These are phyloP conservation scores for Sphenodon punctatus DNA, from an alignment of 2,797 vertebrate species.

Conservation along the genomic window DNA sequence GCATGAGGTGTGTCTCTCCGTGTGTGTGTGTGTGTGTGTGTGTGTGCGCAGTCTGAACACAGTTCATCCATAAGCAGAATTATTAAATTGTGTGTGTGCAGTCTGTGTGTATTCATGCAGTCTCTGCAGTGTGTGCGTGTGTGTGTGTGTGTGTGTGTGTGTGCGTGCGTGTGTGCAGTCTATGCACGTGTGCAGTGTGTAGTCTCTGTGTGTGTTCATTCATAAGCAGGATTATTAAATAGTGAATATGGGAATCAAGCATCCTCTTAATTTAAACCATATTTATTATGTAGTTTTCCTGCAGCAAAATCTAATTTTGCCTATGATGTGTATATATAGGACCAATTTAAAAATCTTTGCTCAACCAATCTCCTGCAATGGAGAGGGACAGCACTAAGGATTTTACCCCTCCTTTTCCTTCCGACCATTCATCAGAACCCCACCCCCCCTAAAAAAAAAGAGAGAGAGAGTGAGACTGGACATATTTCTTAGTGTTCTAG, in stretches of 20 bases:
- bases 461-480: too few species aligned
- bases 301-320: not conserved
- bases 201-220: too few species aligned
- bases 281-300: not conserved
- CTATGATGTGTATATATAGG: not conserved
- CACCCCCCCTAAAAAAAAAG: constrained; percentile 37
- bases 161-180: too few species aligned
- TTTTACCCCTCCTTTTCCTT: constrained; percentile 34
- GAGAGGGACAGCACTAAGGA: not conserved
- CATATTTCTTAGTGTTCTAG: constrained; percentile 31
- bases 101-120: too few species aligned
- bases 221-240: not conserved
- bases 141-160: too few species aligned
- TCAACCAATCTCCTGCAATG: not conserved
- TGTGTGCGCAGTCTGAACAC: too few species aligned
- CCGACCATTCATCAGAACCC: constrained; percentile 11
- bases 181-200: too few species aligned
- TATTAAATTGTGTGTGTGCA: too few species aligned
- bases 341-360: not conserved
- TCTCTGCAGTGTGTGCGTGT: too few species aligned
- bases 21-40: too few species aligned
- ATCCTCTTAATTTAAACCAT: not conserved
- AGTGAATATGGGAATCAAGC: constrained; percentile 10
- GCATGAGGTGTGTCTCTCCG: too few species aligned
- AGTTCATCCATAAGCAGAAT: too few species aligned